These are phyloP conservation scores for Aleiodes alternator DNA, from an alignment of 2,888 invertebrate species.

Conservation along the genomic window DNA sequence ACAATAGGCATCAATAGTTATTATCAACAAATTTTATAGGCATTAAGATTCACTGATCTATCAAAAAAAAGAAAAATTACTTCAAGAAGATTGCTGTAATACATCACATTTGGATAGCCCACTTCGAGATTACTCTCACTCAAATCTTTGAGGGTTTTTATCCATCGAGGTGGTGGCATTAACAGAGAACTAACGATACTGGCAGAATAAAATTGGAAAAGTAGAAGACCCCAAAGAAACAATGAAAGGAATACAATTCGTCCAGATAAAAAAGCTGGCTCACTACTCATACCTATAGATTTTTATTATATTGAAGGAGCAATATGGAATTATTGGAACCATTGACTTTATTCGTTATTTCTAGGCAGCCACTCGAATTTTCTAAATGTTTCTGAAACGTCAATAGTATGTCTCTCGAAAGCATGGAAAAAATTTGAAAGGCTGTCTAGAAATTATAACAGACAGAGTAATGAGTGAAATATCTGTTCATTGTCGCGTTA, in stretches of 20 bases:
- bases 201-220: constrained; percentile 72
- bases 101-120: constrained; percentile 47
- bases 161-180: constrained; percentile 67
- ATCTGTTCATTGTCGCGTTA: too few species aligned
- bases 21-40: too few species aligned
- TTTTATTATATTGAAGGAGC: neutral
- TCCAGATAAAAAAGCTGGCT: constrained; percentile 75
- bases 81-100: too few species aligned
- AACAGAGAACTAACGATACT: constrained; percentile 71
- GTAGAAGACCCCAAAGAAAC: constrained; percentile 67
- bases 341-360: too few species aligned
- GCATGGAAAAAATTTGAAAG: too few species aligned
- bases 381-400: too few species aligned
- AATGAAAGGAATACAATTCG: constrained; percentile 66
- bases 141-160: constrained; percentile 66
- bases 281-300: constrained; percentile 74
- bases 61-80: too few species aligned
- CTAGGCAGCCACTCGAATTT: too few species aligned
- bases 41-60: too few species aligned
- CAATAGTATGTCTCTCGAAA: too few species aligned
- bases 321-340: neutral
- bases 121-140: constrained; percentile 67
- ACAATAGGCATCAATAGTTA: neutral
- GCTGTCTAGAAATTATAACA: too few species aligned
- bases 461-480: too few species aligned